phyloP scores from a whole-genome alignment of 2,888 invertebrate genomes.

The Ctenicera cuprea region DNA sequence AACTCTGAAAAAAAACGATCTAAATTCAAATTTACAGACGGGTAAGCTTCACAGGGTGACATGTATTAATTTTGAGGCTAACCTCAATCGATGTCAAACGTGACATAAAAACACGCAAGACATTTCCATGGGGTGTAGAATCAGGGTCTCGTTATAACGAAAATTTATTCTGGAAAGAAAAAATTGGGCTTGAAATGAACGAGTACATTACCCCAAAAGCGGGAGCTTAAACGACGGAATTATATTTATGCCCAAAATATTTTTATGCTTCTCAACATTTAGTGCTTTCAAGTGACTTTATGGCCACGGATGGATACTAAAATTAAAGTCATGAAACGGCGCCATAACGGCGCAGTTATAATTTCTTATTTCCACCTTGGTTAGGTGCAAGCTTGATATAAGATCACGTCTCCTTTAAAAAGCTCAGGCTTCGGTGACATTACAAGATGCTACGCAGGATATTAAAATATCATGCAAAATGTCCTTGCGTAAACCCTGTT shows the following conservation, averaged over 20 bases:
- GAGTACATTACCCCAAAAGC: constrained; percentile 17
- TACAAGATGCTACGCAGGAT: constrained; percentile 16
- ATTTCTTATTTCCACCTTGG: background rate
- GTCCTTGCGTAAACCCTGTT: constrained; percentile 12
- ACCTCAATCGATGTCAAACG: constrained; percentile 29
- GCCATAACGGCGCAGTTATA: background rate
- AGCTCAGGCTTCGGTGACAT: constrained; percentile 4
- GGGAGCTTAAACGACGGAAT: constrained; percentile 20
- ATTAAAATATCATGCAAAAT: constrained; percentile 28
- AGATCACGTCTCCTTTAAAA: constrained; percentile 11
- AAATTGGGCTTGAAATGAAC: constrained; percentile 13
- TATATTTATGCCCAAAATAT: constrained; percentile 27
- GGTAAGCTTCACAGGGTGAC: background rate
- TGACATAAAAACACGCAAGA: constrained; percentile 21
- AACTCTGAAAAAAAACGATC: too few relatives aligned
- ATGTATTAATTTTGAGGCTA: constrained; percentile 36
- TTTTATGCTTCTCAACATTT: constrained; percentile 14
- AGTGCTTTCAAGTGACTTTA: constrained; percentile 13
- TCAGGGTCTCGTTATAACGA: constrained; percentile 19
- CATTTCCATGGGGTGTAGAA: constrained; percentile 18
- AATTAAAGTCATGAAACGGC: constrained; percentile 5
- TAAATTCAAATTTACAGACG: too few relatives aligned
- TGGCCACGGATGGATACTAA: constrained; percentile 3
- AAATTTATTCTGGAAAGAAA: constrained; percentile 17
- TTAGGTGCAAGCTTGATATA: background rate